These are phyloP conservation scores for Lochmaea crataegi DNA, from an alignment of 2,888 invertebrate genomes.

Conservation along the genomic window DNA sequence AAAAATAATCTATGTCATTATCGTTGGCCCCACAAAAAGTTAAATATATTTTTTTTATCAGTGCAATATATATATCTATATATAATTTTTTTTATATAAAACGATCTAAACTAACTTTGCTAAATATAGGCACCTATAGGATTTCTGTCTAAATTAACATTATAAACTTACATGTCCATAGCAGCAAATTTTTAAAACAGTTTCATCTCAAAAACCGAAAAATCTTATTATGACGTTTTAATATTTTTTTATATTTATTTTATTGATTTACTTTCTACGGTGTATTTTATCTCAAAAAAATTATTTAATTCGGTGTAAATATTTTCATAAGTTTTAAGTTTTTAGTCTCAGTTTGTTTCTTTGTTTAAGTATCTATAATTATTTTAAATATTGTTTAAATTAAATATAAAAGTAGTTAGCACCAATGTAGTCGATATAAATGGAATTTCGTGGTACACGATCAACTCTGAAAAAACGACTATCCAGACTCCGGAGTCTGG, in stretches of 20 bases:
- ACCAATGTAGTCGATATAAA: slow-evolving; percentile 33
- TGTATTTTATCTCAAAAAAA: slow-evolving; percentile 12
- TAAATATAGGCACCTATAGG: slow-evolving; percentile 29
- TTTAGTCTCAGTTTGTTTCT: slow-evolving; percentile 29
- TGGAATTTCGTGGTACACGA: slow-evolving; percentile 18
- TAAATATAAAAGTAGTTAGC: slow-evolving; percentile 31
- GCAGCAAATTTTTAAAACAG: slow-evolving; percentile 25
- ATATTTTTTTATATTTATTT: slow-evolving; percentile 7
- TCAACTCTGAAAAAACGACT: slow-evolving; percentile 58
- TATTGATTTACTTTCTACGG: slow-evolving; percentile 15
- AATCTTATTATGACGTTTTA: slow-evolving; percentile 1
- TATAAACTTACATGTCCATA: slow-evolving; percentile 33
- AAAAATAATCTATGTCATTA: slow-evolving; percentile 20
- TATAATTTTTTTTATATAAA: slow-evolving; percentile 13
- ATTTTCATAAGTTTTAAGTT: slow-evolving; percentile 7
- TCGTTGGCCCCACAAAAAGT: slow-evolving; percentile 31
- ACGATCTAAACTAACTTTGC: slow-evolving; percentile 20
- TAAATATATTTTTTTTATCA: slow-evolving; percentile 15
- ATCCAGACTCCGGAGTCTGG: slow-evolving; percentile 55
- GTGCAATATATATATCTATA: slow-evolving; percentile 26
- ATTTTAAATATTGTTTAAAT: slow-evolving; percentile 15
- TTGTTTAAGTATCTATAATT: slow-evolving; percentile 12
- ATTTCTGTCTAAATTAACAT: slow-evolving; percentile 25
- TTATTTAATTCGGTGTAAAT: slow-evolving; percentile 16
- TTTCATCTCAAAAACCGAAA: background rate